These are phyloP conservation scores for Encarsia formosa DNA, from an alignment of 2,888 invertebrate genomes.

Conservation along the genomic window DNA sequence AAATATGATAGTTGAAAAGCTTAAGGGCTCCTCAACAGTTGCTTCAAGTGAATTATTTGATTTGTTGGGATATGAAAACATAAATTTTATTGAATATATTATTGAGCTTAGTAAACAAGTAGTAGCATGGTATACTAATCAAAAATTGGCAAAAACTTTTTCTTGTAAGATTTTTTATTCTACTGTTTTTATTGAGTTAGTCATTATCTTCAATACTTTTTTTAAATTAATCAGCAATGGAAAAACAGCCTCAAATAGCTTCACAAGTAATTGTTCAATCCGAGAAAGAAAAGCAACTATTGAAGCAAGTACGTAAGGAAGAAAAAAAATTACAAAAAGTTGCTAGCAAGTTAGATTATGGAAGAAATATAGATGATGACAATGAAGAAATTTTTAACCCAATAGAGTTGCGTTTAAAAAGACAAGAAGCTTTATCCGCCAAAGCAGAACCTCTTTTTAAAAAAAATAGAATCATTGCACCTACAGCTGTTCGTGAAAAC, in stretches of 20 bases:
- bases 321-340: conserved; percentile 69
- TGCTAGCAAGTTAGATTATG: conserved; percentile 50
- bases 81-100: conserved; percentile 44
- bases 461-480: conserved; percentile 40
- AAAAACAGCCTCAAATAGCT: conserved; percentile 61
- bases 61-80: conserved; percentile 75
- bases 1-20: conserved; percentile 57
- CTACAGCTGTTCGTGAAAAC: conserved; percentile 53
- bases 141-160: conserved; percentile 32
- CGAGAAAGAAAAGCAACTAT: conserved; percentile 72
- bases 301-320: conserved; percentile 76
- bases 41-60: conserved; percentile 84
- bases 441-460: conserved; percentile 54
- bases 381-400: conserved; percentile 56
- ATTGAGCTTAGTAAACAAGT: conserved; percentile 40
- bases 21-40: conserved; percentile 57
- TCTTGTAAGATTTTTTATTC: conserved; percentile 69
- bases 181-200: neutral
- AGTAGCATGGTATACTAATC: conserved; percentile 27
- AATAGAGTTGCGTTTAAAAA: conserved; percentile 56
- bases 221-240: conserved; percentile 35
- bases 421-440: conserved; percentile 49
- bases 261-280: conserved; percentile 82
- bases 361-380: conserved; percentile 44
- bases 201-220: neutral